Base-by-base conservation (phyloP, 2,113 vertebrate species). In the Tupaia chinensis region DNA sequence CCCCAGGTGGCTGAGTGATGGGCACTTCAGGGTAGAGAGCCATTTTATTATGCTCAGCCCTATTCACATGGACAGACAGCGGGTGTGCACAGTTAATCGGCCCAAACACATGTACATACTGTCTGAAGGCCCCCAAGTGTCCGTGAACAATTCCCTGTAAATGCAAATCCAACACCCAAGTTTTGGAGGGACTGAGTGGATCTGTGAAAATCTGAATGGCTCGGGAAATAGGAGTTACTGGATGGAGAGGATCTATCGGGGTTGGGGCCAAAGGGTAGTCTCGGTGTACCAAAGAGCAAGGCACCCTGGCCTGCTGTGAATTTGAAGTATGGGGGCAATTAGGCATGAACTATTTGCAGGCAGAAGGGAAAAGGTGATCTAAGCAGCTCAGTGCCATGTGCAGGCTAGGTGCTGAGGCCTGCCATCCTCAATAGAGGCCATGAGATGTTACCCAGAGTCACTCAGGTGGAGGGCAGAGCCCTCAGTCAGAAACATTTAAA, bases 321-420 rank as follows among this genome's bases (percentile, higher is more conserved):
- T 91, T 29, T 95, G 79, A 97, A 94, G 69, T 61, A 72, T 25
- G 68, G 65, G 58, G 88, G 74, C 90, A 89, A 96, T 97, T 94
- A 97, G 93, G 74, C 82, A 5, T 29, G 74, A 97, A 86, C 91
- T 96, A 94, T 95, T 97, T 93, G 85, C 70, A 94, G 95, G 79
- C 87, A 34, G 82, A 89, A 54, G 68, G 54, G 70, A 70, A 63
- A 89, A 72, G 73, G 92, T 98, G 94, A 92, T 27, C 34, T 61
- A 17, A 58, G 61, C 1, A 0, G 9, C 53, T 73, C 66, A 1
- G 32, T 4, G 10, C 82, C 65, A 14, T 0, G 23, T n/a, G 56
- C n/a, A 27, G 84, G 61, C 73, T 68, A 53, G 74, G 61, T n/a
- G n/a, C 19, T 8, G 34, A 69, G 76, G 15, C 29, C 83, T 53